phyloP scores from a whole-genome alignment of 2,888 invertebrate genomes.

The Chouioia cunea region DNA sequence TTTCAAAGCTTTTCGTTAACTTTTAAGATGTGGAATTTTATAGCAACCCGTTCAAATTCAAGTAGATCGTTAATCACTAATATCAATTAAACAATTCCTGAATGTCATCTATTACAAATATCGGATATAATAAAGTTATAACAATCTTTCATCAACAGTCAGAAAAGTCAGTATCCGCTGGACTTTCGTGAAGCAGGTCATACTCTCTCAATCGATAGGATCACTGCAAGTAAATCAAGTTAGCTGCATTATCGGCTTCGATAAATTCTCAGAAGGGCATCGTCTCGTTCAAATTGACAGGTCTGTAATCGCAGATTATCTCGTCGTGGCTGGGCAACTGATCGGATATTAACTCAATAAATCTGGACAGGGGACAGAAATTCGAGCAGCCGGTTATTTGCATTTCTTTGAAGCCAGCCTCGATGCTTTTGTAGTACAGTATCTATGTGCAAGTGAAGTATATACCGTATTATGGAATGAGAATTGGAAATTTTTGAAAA shows the following conservation, averaged over 20 bases:
- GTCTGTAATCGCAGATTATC: slow-evolving; percentile 41
- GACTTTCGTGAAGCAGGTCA: too few species aligned
- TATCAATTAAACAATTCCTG: too few species aligned
- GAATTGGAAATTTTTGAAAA: slow-evolving; percentile 51
- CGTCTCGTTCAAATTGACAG: slow-evolving; percentile 7
- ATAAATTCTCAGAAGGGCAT: neutral
- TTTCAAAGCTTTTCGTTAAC: too few species aligned
- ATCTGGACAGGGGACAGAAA: slow-evolving; percentile 71
- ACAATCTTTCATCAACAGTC: too few species aligned
- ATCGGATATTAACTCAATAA: slow-evolving; percentile 69
- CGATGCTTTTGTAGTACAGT: slow-evolving; percentile 68
- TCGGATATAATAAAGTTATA: too few species aligned
- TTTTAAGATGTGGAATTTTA: too few species aligned
- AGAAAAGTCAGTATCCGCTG: too few species aligned
- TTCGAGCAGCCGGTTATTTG: slow-evolving; percentile 69
- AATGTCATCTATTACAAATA: too few species aligned
- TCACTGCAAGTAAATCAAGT: too few species aligned
- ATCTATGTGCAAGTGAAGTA: slow-evolving; percentile 63
- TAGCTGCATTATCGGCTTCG: neutral
- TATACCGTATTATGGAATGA: neutral
- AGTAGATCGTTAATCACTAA: too few species aligned
- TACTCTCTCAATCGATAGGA: too few species aligned
- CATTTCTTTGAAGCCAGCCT: slow-evolving; percentile 65
- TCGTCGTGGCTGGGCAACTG: slow-evolving; percentile 67
- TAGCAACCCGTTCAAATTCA: too few species aligned